Base-by-base conservation (phyloP, 2,888 invertebrate genomes). In the Lasioglossum marginatum region DNA sequence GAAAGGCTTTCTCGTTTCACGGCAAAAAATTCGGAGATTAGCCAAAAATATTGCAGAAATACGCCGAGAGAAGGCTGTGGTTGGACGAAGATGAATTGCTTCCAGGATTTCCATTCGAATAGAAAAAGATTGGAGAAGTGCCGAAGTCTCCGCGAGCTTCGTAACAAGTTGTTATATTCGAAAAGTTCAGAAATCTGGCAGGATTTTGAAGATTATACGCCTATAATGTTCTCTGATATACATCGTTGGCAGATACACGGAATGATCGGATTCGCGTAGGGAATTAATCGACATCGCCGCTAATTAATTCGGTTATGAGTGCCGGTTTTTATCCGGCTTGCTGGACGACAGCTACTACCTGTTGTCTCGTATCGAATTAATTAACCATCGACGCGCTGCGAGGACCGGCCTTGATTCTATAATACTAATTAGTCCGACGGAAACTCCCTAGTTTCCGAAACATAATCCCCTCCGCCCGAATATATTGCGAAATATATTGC, bases 271-370 rank as follows among this genome's bases (percentile, higher is more conserved):
- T 43, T 37, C 71, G 23, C 14, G 37, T 16, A 48, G 63, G 31
- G 52, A 85, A 57, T 85, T 84, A 68, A 79, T 84, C 84, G 45
- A 85, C 66, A 45, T 34, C 73, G n/a, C 40, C 77, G 52, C 77
- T 85, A 85, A 86, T 86, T 86, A 85, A 86, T 86, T 81, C 80
- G 81, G 40, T 86, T 78, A 84, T 68, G 79, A 79, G 43, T 48
- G 60, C 31, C 16, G 57, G 40, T 83, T 85, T 85, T 85, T 85
- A 45, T 76, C 76, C 43, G 48, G 79, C 34, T 76, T 48, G 31
- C 43, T 12, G 81, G 72, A 70, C 77, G 52, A 71, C 85, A 45
- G 85, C 80, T 77, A 77, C 43, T 66, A 66, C 34, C 76, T 57
- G 57, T 76, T 73, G 84, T 79, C 52, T 66, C 43, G 72, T 45